Base-by-base conservation (phyloP, 1,140 invertebrate genomes). In the Tyrophagus putrescentiae region DNA sequence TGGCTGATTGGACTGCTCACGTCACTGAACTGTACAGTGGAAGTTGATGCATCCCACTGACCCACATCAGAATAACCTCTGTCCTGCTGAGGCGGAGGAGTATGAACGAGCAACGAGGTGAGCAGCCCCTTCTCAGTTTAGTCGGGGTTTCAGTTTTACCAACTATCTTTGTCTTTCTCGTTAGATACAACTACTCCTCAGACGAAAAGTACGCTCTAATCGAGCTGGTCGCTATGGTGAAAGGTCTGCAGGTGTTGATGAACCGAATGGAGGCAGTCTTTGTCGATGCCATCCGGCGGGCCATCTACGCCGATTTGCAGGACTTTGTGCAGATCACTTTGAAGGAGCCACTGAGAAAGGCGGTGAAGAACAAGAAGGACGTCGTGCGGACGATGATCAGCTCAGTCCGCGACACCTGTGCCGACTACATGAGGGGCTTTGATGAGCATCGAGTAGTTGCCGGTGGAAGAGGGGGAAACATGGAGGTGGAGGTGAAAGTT, bases 211-310 rank as follows among this genome's bases (percentile, higher is more conserved):
- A 94, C 76, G 93, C 93, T 5, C 75, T 99, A 36, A 95, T 99
- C 65, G 93, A 98, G 77, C 87, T 97, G 18, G 96, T 98, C 66
- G 91, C 94, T 0, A 98, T 98, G 93, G 96, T 98, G 65, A 99
- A 98, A 76, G 93, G 94, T 1, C 77, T 99, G 7, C 95, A 99
- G 75, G 87, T 95, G 9, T 73, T 98, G 39, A 93, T 99, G 87
- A 84, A 90, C 4, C 77, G 93, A 48, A 97, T 98, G 82, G 95
- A 98, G 76, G 91, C 90, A 0, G 89, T 96, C 1, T 93, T 98
- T 70, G 89, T 89, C 32, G 92, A 97, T 72, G 90, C 94, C 0
- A 97, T 98, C 41, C 75, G 92, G 32, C 75, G 87, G 33, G 87
- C 91, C 71, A 93, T 98, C 65, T 98, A 98, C 74, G 84, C 91